Percentiles rank a stretch among this genome's conserved stretches.
These are phyloP conservation scores for Ptychodera flava DNA, from an alignment of 35 echinoderm and acorn worm species.

Conservation along the genomic window DNA sequence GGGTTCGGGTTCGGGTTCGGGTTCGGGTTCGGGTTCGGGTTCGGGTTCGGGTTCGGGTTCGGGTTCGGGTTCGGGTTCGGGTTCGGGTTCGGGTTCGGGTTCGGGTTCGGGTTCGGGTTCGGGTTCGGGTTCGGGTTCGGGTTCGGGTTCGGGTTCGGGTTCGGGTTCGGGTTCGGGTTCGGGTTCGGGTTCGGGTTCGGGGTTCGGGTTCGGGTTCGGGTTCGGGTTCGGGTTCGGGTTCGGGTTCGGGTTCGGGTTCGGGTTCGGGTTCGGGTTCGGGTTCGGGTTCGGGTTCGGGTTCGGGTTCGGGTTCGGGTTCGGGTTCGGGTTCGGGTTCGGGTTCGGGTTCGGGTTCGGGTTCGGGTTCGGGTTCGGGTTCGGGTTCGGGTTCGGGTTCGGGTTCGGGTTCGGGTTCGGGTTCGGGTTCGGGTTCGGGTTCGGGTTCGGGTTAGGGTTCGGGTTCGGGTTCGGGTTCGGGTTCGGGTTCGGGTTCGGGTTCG, in stretches of 20 bases:
- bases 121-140: no score
- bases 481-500: slow-evolving; percentile 7
- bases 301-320: slow-evolving; percentile 18
- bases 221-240: slow-evolving; percentile 18
- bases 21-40: slow-evolving; percentile 29
- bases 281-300: slow-evolving; percentile 23
- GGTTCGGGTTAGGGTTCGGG: slow-evolving; percentile 17
- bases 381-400: slow-evolving; percentile 29
- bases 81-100: slow-evolving; percentile 32
- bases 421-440: slow-evolving; percentile 12
- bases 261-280: slow-evolving; percentile 31
- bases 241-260: slow-evolving; percentile 23
- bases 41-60: slow-evolving; percentile 30
- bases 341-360: slow-evolving; percentile 18
- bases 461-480: slow-evolving; percentile 24
- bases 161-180: no score
- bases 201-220: slow-evolving; percentile 37
- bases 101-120: slow-evolving; percentile 17
- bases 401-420: slow-evolving; percentile 32
- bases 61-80: slow-evolving; percentile 15
- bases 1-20: slow-evolving; percentile 31
- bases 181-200: no score
- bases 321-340: slow-evolving; percentile 20
- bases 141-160: no score
- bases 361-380: slow-evolving; percentile 6